These are phyloP conservation scores for Morpho deidamia DNA, from an alignment of 2,888 invertebrate species.

Conservation along the genomic window DNA sequence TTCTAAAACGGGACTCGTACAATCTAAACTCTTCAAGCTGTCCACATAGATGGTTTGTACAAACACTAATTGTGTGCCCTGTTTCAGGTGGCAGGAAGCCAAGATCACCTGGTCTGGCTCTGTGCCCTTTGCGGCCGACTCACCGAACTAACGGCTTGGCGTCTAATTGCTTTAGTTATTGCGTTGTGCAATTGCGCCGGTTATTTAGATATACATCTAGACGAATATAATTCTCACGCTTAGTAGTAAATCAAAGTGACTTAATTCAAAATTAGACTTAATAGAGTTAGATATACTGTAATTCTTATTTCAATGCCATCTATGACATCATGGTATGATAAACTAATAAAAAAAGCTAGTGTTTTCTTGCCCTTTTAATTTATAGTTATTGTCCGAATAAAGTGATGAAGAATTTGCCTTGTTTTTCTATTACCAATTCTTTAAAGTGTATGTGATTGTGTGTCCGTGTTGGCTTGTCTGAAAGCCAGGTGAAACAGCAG, in stretches of 20 bases:
- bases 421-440: no score
- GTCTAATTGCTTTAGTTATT: conserved; percentile 21
- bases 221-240: not conserved
- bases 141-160: conserved; percentile 37
- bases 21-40: not conserved
- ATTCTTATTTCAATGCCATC: no score
- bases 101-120: conserved; percentile 83
- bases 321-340: no score
- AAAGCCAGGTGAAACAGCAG: no score
- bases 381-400: no score
- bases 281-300: not conserved
- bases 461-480: no score
- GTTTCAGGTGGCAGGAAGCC: conserved; percentile 85
- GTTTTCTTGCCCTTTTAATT: no score
- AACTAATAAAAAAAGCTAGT: no score
- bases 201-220: not conserved
- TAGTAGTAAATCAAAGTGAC: no score
- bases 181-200: not conserved
- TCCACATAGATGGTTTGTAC: not conserved
- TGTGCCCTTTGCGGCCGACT: conserved; percentile 57
- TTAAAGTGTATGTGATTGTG: no score
- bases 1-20: not conserved
- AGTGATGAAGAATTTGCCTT: no score
- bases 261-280: not conserved
- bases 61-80: conserved; percentile 14